Conservation (phyloP, 2,113 vertebrate genomes). For the Stercorarius parasiticus region DNA sequence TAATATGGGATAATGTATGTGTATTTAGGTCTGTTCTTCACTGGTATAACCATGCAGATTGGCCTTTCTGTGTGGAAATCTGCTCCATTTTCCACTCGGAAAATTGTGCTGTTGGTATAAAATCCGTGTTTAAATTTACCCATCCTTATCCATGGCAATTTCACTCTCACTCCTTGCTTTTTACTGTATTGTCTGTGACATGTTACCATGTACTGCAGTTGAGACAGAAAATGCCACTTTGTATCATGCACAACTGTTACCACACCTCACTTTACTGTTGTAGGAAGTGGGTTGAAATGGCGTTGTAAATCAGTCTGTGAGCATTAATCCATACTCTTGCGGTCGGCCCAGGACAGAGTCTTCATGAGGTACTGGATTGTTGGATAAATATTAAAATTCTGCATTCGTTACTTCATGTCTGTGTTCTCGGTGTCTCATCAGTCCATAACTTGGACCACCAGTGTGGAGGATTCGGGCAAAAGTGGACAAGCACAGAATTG, state of each 20-base stretch:
- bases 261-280: not conserved
- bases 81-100: not conserved
- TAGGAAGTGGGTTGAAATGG: not conserved
- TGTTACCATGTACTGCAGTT: not conserved
- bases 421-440: not conserved
- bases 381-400: not conserved
- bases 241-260: not conserved
- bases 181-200: not conserved
- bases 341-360: not conserved
- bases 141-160: not conserved
- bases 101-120: not conserved
- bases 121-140: not conserved
- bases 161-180: not conserved
- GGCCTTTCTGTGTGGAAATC: not conserved
- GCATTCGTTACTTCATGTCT: not conserved
- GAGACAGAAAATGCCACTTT: not conserved
- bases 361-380: not conserved
- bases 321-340: not conserved
- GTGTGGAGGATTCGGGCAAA: not conserved
- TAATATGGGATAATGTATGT: not conserved
- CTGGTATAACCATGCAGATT: not conserved
- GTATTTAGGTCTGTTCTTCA: not conserved
- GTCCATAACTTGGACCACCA: not conserved
- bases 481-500: not conserved
- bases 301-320: not conserved